Evolutionary conservation across 1,140 invertebrate species (phyloP).

Genomic region (Lysiphlebus fabarum): DNA sequence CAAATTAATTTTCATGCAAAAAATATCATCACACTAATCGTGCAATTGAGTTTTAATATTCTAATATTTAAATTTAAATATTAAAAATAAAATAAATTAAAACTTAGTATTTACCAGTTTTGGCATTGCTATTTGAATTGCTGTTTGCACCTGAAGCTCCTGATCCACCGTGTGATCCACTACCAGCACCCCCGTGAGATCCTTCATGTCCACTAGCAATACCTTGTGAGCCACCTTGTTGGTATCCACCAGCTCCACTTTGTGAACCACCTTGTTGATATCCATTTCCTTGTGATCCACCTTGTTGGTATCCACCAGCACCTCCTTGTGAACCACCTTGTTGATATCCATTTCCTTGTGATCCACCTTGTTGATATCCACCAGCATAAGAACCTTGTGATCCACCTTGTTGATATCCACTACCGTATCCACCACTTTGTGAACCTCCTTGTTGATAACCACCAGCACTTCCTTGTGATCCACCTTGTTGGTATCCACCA

Average conservation of each 20-base stretch:
- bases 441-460: background rate
- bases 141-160: background rate
- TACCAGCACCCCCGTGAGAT: too few relatives aligned
- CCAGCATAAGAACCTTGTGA: background rate
- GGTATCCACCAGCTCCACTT: background rate
- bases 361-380: too few relatives aligned
- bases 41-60: background rate
- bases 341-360: background rate
- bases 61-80: too few relatives aligned
- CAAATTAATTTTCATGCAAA: too few relatives aligned
- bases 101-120: background rate
- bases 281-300: background rate
- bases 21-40: too few relatives aligned
- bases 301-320: background rate
- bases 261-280: background rate
- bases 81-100: background rate
- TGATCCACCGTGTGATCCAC: background rate
- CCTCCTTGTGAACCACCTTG: slow-evolving; percentile 3
- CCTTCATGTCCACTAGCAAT: slow-evolving; percentile 1
- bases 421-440: too few relatives aligned
- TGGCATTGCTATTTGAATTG: background rate
- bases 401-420: background rate
- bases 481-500: background rate
- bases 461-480: slow-evolving; percentile 5
- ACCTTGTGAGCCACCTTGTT: background rate